Evolutionary conservation across 2,797 vertebrate species (phyloP).

Genomic region (Nyctalus aviator): DNA sequence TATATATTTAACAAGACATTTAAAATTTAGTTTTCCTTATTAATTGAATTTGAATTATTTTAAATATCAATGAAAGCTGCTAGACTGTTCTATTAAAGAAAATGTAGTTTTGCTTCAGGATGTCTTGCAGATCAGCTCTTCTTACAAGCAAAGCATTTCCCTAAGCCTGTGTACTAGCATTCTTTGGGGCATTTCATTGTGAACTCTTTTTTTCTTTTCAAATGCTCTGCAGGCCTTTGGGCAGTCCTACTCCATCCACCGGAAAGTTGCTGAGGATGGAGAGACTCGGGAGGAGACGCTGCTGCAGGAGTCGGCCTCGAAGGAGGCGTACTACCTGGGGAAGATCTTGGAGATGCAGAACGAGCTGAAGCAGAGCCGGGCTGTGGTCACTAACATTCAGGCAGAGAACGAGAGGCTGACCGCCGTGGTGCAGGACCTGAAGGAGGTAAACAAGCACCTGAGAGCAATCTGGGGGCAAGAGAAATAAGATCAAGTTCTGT

Average conservation of each 20-base stretch:
- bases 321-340: constrained; percentile 96
- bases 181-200: not conserved
- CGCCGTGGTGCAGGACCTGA: constrained; percentile 91
- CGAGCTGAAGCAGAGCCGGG: constrained; percentile 92
- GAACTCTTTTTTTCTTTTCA: constrained; percentile 58
- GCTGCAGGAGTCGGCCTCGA: constrained; percentile 96
- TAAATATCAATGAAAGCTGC: not conserved
- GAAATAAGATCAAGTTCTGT: not conserved
- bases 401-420: constrained; percentile 94
- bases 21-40: not conserved
- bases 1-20: not conserved
- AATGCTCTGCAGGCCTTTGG: constrained; percentile 93
- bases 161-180: too few relatives aligned
- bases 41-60: constrained; percentile 43
- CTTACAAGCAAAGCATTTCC: not conserved
- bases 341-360: constrained; percentile 96
- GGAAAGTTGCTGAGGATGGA: constrained; percentile 97
- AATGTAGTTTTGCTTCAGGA: not conserved
- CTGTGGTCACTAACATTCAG: constrained; percentile 92
- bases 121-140: constrained; percentile 8
- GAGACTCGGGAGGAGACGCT: constrained; percentile 97
- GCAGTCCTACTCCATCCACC: constrained; percentile 96
- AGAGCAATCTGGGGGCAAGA: not conserved
- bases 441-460: constrained; percentile 90
- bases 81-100: not conserved